Base-by-base conservation (phyloP, 2,797 vertebrate genomes). In the Buphagus erythrorhynchus region DNA sequence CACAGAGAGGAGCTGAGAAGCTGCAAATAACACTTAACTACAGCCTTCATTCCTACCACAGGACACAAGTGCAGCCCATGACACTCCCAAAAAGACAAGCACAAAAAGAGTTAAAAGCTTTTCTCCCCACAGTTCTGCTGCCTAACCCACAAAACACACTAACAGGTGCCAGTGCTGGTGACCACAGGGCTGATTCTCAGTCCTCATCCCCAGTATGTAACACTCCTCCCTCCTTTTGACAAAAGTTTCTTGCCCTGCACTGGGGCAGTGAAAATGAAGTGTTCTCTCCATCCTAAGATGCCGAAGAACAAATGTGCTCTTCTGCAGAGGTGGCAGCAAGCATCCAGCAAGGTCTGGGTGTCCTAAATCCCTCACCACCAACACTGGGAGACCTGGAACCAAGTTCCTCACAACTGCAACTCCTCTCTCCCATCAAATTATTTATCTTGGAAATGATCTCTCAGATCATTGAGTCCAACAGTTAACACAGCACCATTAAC, bases 301-400 rank as follows among this genome's bases (percentile, higher is more conserved):
- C n/a, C 28, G 33, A 85, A 75, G 28, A 52, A 54, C 24, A 66
- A 49, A 46, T 0, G 4, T 2, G 2, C 11, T 33, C 22, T 33
- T n/a, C 45, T 35, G 40, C 40, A 49, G 31, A 81, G 31, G 61
- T 26, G 61, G 65, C 19, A 72, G 54, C 1, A 6, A 46, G 48
- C 0, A 0, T 8, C 35, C 49, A 68, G 49, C 9, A 82, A 28
- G 21, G 11, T 11, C 13, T 54, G 55, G 21, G 48, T 18, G 16
- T 40, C 43, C 61, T 31, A 31, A 67, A 58, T 46, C 48, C 20
- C 40, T 10, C 55, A 6, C 19, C 52, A 45, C 12, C 38, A 38
- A 4, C 0, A 2, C 9, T 0, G 3, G 26, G 35, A 83, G 35
- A 76, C 38, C 12, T 10, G 18, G 65, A 67, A n/a, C 6, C 46